A percentile compares a stretch with the other conserved stretches of the same genome.
Evolutionary conservation across 30 jellyfish, hydroid and myxozoan genomes (phyloP).

Genomic region (Hydractinia echinata): DNA sequence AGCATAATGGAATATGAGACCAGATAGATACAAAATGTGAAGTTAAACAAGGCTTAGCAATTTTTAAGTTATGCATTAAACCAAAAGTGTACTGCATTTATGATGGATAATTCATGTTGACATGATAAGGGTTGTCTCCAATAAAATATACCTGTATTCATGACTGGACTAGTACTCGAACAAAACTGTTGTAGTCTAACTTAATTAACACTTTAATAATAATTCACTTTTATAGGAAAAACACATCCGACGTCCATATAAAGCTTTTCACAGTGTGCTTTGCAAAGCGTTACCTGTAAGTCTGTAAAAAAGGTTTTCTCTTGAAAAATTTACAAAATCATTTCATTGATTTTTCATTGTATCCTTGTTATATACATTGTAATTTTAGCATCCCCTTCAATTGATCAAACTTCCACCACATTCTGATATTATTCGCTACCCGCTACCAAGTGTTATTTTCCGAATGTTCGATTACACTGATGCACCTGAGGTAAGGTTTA

Average conservation of each 20-base stretch:
- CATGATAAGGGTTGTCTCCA: no score
- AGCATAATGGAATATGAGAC: no score
- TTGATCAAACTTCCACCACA: constrained; percentile 74
- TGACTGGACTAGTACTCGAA: no score
- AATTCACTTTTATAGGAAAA: constrained; percentile 56
- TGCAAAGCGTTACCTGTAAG: constrained; percentile 96
- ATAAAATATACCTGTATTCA: no score
- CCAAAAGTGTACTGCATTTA: no score
- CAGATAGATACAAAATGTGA: no score
- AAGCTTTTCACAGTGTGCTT: constrained; percentile 73
- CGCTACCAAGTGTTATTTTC: constrained; percentile 88
- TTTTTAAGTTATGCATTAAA: no score
- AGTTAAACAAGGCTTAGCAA: no score
- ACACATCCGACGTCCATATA: constrained; percentile 88
- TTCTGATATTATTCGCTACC: constrained; percentile 56
- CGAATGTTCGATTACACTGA: constrained; percentile 96
- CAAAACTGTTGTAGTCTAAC: background rate
- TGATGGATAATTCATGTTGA: no score
- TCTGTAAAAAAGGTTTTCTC: background rate
- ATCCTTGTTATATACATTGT: no score
- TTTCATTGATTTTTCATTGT: no score
- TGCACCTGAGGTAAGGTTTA: constrained; percentile 89
- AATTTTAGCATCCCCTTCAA: constrained; percentile 92
- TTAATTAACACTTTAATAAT: no score
- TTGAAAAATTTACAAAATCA: background rate